phyloP scores from a whole-genome alignment of 2,113 vertebrate genomes.

The Sander lucioperca region DNA sequence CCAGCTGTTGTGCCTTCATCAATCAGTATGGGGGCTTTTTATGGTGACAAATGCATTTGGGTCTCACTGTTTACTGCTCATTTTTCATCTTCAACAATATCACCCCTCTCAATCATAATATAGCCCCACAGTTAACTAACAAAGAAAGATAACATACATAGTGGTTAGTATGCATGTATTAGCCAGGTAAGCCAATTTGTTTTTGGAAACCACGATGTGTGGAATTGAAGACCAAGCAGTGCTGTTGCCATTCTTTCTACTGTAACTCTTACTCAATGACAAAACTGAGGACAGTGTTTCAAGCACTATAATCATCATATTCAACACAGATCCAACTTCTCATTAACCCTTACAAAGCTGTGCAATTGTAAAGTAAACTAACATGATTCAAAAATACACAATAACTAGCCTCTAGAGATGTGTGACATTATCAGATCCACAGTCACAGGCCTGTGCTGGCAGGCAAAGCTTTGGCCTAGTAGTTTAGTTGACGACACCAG shows the following conservation, averaged over 20 bases:
- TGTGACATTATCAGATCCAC: background rate
- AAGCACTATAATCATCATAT: constrained; percentile 4
- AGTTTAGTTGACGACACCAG: constrained; percentile 3
- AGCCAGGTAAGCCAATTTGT: background rate
- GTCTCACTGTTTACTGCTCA: constrained; percentile 72
- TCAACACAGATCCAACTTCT: constrained; percentile 12
- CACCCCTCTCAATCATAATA: constrained; percentile 66
- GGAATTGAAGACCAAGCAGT: background rate
- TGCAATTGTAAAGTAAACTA: background rate
- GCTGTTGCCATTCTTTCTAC: background rate
- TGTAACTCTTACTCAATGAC: background rate
- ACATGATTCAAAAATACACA: background rate
- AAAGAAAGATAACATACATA: constrained; percentile 40
- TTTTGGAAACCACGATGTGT: background rate
- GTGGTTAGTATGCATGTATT: background rate
- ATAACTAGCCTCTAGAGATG: background rate
- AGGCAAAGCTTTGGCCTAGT: constrained; percentile 2
- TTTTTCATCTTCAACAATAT: constrained; percentile 71
- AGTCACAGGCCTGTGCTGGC: constrained; percentile 1
- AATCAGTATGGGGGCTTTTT: constrained; percentile 66
- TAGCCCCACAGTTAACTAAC: constrained; percentile 33
- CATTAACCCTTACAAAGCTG: background rate
- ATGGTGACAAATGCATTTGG: constrained; percentile 72
- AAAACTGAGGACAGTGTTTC: background rate
- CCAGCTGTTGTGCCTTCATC: constrained; percentile 75